These are phyloP conservation scores for Apotomis betuletana DNA, from an alignment of 2,888 invertebrate species.

Conservation along the genomic window DNA sequence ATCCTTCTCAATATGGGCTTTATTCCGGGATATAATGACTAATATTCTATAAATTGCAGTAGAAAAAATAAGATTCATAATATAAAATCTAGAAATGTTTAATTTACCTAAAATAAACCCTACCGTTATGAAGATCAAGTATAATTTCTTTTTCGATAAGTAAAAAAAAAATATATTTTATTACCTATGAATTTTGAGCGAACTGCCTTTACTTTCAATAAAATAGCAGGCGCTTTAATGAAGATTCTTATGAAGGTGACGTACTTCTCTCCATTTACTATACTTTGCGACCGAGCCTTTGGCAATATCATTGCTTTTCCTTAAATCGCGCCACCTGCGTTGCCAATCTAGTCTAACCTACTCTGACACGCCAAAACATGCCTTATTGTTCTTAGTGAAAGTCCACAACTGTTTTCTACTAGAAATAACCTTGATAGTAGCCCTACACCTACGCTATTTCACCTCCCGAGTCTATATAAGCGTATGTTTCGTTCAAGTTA, in stretches of 20 bases:
- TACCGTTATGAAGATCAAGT: too few species aligned
- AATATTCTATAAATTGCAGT: too few species aligned
- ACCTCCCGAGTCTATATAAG: background rate
- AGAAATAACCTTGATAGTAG: conserved; percentile 29
- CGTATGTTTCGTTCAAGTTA: conserved; percentile 6
- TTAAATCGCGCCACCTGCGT: conserved; percentile 31
- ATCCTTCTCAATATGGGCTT: too few species aligned
- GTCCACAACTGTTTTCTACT: background rate
- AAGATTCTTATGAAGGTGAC: background rate
- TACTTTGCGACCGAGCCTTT: conserved; percentile 20
- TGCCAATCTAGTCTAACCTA: conserved; percentile 23
- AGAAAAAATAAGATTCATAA: too few species aligned
- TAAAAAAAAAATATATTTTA: too few species aligned
- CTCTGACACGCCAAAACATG: background rate
- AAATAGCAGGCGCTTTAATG: too few species aligned
- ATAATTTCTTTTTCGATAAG: too few species aligned
- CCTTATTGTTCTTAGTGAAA: conserved; percentile 1
- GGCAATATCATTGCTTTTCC: conserved; percentile 33
- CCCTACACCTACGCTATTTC: conserved; percentile 15
- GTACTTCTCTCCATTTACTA: conserved; percentile 19
- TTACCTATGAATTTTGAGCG: too few species aligned
- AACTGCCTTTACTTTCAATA: background rate
- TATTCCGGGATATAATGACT: too few species aligned
- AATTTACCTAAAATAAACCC: too few species aligned
- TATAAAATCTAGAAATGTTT: too few species aligned